phyloP scores from a whole-genome alignment of 37 sponge, comb jelly and placozoan species.

The Diacarnus erythraeanus region DNA sequence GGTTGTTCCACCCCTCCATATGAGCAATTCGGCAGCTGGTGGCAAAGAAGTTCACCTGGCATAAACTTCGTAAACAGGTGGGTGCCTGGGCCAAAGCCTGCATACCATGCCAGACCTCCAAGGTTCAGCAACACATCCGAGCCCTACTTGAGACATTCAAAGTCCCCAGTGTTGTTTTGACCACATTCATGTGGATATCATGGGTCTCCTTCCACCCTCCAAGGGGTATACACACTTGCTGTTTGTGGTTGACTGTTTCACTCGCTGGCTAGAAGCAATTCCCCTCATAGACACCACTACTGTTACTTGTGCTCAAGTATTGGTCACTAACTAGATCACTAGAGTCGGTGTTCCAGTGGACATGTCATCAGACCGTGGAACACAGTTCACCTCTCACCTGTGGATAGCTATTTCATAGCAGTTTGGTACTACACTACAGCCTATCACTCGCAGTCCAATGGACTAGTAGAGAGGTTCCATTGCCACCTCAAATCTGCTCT shows the following conservation, averaged over 20 bases:
- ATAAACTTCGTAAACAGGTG: slow-evolving; percentile 21
- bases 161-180: slow-evolving; percentile 25
- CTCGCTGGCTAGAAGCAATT: slow-evolving; percentile 54
- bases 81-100: slow-evolving; percentile 27
- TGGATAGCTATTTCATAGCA: slow-evolving; percentile 21
- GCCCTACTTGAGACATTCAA: slow-evolving; percentile 1
- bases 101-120: slow-evolving; percentile 20
- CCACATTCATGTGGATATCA: slow-evolving; percentile 25
- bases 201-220: slow-evolving; percentile 36
- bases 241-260: slow-evolving; percentile 31
- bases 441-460: slow-evolving; percentile 49
- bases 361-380: slow-evolving; percentile 34
- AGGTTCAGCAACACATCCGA: slow-evolving; percentile 11
- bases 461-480: slow-evolving; percentile 34
- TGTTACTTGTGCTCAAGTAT: slow-evolving; percentile 23
- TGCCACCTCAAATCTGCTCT: slow-evolving; percentile 34
- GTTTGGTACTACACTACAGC: slow-evolving; percentile 44
- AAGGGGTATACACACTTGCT: slow-evolving; percentile 32
- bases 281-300: slow-evolving; percentile 31
- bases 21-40: slow-evolving; percentile 25
- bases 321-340: slow-evolving; percentile 20
- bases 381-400: slow-evolving; percentile 44
- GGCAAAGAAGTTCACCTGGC: slow-evolving; percentile 12
- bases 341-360: slow-evolving; percentile 31
- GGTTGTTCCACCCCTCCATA: slow-evolving; percentile 17